These are phyloP conservation scores for Euspilapteryx auroguttella DNA, from an alignment of 2,888 invertebrate genomes.

Conservation along the genomic window DNA sequence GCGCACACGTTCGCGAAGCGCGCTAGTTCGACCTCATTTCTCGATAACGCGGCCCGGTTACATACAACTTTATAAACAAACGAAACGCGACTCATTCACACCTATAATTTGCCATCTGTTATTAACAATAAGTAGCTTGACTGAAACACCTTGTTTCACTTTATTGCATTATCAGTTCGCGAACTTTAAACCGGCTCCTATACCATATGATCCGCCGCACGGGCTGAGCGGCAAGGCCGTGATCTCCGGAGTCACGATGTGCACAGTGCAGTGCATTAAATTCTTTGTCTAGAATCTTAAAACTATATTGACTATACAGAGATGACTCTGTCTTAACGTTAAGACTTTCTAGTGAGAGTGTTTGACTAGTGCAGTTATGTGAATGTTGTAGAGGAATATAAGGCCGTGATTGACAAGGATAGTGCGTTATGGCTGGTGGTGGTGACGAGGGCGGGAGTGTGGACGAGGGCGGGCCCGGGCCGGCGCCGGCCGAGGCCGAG, in stretches of 20 bases:
- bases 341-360: conserved; percentile 25
- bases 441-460: conserved; percentile 32
- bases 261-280: conserved; percentile 12
- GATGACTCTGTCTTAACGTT: conserved; percentile 33
- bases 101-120: too few relatives aligned
- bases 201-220: conserved; percentile 38
- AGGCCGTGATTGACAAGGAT: conserved; percentile 19
- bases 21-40: too few relatives aligned
- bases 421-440: conserved; percentile 49
- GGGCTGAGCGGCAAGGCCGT: conserved; percentile 10
- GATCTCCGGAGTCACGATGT: conserved; percentile 35
- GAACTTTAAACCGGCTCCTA: conserved; percentile 40
- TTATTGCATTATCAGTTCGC: too few relatives aligned
- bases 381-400: conserved; percentile 22
- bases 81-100: too few relatives aligned
- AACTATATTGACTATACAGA: too few relatives aligned
- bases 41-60: too few relatives aligned
- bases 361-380: conserved; percentile 38
- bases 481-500: conserved; percentile 13
- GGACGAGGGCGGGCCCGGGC: conserved; percentile 19
- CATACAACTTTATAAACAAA: too few relatives aligned
- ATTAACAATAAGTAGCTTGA: too few relatives aligned
- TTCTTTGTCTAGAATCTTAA: conserved; percentile 18
- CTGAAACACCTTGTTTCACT: too few relatives aligned
- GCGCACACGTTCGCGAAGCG: conserved; percentile 13